Conservation (phyloP, 2,797 vertebrate genomes). For the Myotis myotis region DNA sequence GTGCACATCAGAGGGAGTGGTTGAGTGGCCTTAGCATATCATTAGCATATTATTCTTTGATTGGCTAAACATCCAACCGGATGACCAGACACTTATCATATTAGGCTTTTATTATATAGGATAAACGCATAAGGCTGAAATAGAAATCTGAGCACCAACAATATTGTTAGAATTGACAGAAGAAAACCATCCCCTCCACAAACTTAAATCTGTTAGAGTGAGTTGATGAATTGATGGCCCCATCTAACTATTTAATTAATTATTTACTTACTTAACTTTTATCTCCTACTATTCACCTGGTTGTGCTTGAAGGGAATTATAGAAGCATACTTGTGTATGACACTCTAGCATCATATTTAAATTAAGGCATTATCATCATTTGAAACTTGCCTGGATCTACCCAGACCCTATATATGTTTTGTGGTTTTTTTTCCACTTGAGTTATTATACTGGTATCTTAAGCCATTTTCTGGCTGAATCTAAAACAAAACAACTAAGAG, state of each 20-base stretch:
- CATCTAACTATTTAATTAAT: neutral
- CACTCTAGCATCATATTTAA: neutral
- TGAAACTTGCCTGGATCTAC: neutral
- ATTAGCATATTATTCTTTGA: too few relatives aligned
- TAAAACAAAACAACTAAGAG: constrained; percentile 4
- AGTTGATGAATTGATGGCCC: neutral
- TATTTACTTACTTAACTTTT: neutral
- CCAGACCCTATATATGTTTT: neutral
- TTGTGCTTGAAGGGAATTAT: neutral
- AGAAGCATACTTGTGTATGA: neutral
- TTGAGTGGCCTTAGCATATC: too few relatives aligned
- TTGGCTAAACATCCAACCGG: too few relatives aligned
- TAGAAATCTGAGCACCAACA: neutral
- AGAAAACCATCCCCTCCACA: neutral
- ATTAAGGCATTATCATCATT: neutral
- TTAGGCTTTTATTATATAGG: neutral
- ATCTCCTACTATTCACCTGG: neutral
- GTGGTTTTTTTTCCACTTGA: neutral
- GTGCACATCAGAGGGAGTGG: too few relatives aligned
- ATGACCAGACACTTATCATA: too few relatives aligned
- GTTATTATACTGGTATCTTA: neutral
- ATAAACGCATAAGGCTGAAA: neutral
- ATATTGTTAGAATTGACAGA: neutral
- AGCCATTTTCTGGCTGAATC: neutral
- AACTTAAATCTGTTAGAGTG: neutral